Percentiles rank a stretch among this genome's conserved stretches.
Conservation (phyloP, 2,888 invertebrate species). For the Amaurobius ferox region DNA sequence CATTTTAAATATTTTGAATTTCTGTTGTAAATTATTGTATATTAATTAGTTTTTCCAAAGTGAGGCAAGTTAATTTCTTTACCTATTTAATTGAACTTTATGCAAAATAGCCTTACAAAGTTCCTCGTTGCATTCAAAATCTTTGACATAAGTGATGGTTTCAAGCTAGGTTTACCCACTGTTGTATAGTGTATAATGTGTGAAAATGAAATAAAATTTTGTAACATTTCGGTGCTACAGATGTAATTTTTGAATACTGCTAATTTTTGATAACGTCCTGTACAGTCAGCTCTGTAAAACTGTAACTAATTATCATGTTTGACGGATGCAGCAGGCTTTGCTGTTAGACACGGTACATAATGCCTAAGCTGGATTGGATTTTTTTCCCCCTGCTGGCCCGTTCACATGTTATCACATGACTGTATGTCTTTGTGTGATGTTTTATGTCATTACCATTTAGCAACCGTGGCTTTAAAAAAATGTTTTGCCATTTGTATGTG, state of each 20-base stretch:
- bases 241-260: slow-evolving; percentile 72
- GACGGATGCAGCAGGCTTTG: slow-evolving; percentile 48
- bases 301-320: slow-evolving; percentile 69
- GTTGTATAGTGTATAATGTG: slow-evolving; percentile 71
- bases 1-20: no score
- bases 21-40: no score
- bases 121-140: slow-evolving; percentile 47
- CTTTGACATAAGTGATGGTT: slow-evolving; percentile 38
- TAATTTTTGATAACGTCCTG: slow-evolving; percentile 72
- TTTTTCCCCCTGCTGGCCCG: slow-evolving; percentile 17
- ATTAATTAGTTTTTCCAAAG: no score
- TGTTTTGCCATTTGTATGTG: background rate
- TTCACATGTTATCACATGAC: background rate
- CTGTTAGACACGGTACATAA: slow-evolving; percentile 56
- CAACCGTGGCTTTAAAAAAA: slow-evolving; percentile 1
- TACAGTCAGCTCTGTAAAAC: slow-evolving; percentile 72
- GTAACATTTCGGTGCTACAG: slow-evolving; percentile 72
- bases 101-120: slow-evolving; percentile 53
- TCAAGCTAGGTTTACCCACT: slow-evolving; percentile 71
- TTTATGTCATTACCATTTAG: background rate
- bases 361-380: slow-evolving; percentile 26
- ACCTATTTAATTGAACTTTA: background rate
- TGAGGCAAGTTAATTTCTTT: no score
- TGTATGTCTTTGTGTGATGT: background rate
- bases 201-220: slow-evolving; percentile 60